Base-by-base conservation (phyloP, 1,140 invertebrate species). In the Cotesia typhae region DNA sequence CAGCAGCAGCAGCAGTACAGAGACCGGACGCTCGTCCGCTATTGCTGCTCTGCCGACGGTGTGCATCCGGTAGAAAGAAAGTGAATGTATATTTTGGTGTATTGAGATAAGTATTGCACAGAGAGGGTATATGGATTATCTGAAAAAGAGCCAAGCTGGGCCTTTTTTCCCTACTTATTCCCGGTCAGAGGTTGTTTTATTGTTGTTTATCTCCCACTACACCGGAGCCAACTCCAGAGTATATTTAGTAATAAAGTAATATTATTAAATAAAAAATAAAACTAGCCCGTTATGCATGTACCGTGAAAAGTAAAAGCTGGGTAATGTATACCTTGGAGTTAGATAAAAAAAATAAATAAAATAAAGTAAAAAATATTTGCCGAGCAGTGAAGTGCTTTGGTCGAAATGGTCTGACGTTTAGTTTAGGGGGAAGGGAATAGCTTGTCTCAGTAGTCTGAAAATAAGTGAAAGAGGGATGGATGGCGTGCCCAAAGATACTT, bases 1-100 rank as follows among this genome's bases (percentile, higher is more conserved):
- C 41, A 47, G 41, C 41, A 47, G 41, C 53, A 57, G n/a, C 17
- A 57, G 5, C 53, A 57, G 10, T 7, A 47, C 41, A 47, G 41
- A 80, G 81, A 83, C 83, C 83, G 83, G 83, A 84, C 80, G 81
- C 81, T 83, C 82, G 82, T 83, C 80, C 81, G 79, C 82, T 84
- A 84, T 83, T 78, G 79, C 80, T 79, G 76, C 79, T 78, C 79
- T 76, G 74, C 74, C 77, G 77, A 77, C 79, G 76, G 79, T 78
- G 79, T 77, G 79, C 81, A 83, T 83, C 82, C 82, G 82, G 82
- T 78, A 82, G 76, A 82, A 82, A 81, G 76, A 81, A 47, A 73
- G 71, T 71, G 68, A 65, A 71, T 36, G 61, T 60, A 69, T 51
- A 71, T n/a, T 20, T 60, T 20, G n/a, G n/a, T 57, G 14, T 68